These are phyloP conservation scores for Ctena decussata DNA, from an alignment of 2,888 invertebrate genomes.

Conservation along the genomic window DNA sequence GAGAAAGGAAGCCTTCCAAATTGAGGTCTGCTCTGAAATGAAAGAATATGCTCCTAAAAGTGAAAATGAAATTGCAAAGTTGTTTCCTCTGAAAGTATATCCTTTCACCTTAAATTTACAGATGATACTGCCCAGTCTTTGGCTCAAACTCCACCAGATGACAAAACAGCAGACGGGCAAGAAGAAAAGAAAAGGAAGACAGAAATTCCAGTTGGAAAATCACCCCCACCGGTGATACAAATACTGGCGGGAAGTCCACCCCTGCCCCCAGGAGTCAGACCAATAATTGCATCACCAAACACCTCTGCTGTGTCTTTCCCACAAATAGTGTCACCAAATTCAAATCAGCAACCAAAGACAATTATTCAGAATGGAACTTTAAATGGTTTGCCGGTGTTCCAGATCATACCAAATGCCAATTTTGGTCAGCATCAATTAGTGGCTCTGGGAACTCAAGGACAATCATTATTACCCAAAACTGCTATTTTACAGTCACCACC, in stretches of 20 bases:
- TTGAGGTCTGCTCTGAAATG: too few species aligned
- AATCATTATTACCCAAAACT: slow-evolving; percentile 38
- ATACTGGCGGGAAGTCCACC: slow-evolving; percentile 47
- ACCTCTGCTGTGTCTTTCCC: neutral
- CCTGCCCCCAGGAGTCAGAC: neutral
- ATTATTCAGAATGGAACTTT: slow-evolving; percentile 58
- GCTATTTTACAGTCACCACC: slow-evolving; percentile 36
- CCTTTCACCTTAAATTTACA: too few species aligned
- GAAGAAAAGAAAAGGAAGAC: slow-evolving; percentile 18
- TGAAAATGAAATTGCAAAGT: too few species aligned
- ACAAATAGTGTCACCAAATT: neutral
- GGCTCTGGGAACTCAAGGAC: slow-evolving; percentile 47
- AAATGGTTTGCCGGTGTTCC: slow-evolving; percentile 59
- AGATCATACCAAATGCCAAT: slow-evolving; percentile 41
- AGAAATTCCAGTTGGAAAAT: slow-evolving; percentile 1
- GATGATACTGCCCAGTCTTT: too few species aligned
- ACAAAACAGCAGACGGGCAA: neutral
- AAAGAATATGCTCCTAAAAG: too few species aligned
- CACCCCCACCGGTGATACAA: slow-evolving; percentile 41
- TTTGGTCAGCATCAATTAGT: slow-evolving; percentile 49
- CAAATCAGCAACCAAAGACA: slow-evolving; percentile 35
- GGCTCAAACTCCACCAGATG: neutral
- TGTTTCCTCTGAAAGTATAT: too few species aligned
- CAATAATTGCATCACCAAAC: neutral
- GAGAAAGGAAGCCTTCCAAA: too few species aligned